Evolutionary conservation across 1,140 invertebrate genomes (phyloP), one percentile per base, ranked within the genome.

Genomic region (Polypedilum vanderplanki): DNA sequence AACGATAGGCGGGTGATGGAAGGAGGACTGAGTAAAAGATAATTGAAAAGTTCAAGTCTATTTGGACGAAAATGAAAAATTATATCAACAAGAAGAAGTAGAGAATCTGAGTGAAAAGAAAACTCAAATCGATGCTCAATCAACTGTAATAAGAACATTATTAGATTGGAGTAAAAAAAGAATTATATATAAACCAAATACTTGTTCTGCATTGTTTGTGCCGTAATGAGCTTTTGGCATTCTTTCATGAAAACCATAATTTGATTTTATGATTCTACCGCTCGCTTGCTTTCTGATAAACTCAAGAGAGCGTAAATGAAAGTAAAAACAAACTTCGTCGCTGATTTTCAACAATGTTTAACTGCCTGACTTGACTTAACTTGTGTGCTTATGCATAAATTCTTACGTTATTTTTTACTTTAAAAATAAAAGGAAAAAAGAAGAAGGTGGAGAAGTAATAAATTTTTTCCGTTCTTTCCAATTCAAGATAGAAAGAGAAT

Each of bases 191-290:
- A 57, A n/a, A 57, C 46, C 46, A 57, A 57, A 57, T 57, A 57
- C 46, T 57, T 57, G 46, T 57, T 57, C 46, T 57, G 46, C 46
- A 57, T 57, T 57, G 46, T 57, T 57, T 57, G 46, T 57, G 46
- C 46, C 12, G n/a, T 57, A 57, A 57, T 57, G 46, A 57, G 46
- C 46, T 57, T 57, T 57, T 57, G 12, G n/a, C 46, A 57, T 57
- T 57, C 46, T 57, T 57, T 57, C n/a, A 57, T 57, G 46, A 57
- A 57, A 57, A 57, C 46, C 46, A n/a, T 57, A 57, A 57, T 57
- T 57, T 57, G 46, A 57, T 57, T 57, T 57, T 57, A 57, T 57
- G 46, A 57, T 57, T 57, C 46, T 57, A 4, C 24, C 24, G 24
- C 24, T 33, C 15, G 10, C 46, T 57, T 57, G n/a, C 15, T 57